Evolutionary conservation across 2,888 invertebrate species (phyloP).

Genomic region (Sinodicranocentrus sp.): DNA sequence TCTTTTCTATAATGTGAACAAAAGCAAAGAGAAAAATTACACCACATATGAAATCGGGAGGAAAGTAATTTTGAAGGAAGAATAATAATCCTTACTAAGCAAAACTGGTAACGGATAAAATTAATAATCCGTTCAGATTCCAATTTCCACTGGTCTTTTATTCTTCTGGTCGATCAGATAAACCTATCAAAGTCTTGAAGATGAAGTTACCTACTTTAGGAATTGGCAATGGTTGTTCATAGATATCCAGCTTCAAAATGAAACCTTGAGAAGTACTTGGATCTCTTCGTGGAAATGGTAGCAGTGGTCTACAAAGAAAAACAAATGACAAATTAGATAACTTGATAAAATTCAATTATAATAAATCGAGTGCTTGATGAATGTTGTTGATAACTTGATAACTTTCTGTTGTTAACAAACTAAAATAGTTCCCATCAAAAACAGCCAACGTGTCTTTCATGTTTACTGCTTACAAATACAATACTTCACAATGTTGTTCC

Average conservation of each 20-base stretch:
- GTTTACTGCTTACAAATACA: too few relatives aligned
- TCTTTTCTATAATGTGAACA: neutral
- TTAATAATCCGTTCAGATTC: constrained; percentile 46
- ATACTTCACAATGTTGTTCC: too few relatives aligned
- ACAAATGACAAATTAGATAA: neutral
- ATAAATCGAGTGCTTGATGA: too few relatives aligned
- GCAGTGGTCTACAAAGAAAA: neutral
- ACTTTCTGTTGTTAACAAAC: too few relatives aligned
- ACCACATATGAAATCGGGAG: neutral
- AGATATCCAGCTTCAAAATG: neutral
- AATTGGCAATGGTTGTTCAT: neutral
- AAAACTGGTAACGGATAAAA: constrained; percentile 14
- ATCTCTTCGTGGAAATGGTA: neutral
- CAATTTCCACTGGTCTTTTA: neutral
- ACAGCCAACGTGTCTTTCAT: too few relatives aligned
- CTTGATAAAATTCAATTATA: too few relatives aligned
- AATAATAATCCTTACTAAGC: neutral
- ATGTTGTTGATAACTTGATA: too few relatives aligned
- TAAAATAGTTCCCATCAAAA: too few relatives aligned
- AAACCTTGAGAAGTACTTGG: neutral
- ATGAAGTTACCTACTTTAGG: neutral
- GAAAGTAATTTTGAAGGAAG: neutral
- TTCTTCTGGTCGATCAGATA: neutral
- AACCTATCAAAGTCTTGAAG: neutral
- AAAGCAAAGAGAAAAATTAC: neutral